Conservation (phyloP, 2,888 invertebrate genomes). For the Drosophila acutilabella region DNA sequence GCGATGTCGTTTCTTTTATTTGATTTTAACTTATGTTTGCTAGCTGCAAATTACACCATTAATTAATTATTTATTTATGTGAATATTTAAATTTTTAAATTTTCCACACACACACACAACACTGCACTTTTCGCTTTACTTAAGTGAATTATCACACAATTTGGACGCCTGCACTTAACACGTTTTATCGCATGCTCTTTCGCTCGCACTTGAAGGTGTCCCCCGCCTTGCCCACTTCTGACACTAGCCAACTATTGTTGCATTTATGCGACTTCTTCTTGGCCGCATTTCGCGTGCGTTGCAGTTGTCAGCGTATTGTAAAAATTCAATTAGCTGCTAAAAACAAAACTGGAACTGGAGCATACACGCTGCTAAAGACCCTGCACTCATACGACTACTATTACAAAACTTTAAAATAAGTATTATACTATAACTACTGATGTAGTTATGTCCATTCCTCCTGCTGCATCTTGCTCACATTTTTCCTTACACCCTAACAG, state of each 20-base stretch:
- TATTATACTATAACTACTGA: too few relatives aligned
- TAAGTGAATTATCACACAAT: constrained; percentile 61
- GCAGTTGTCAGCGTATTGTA: constrained; percentile 52
- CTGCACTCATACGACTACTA: too few relatives aligned
- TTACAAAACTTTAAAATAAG: too few relatives aligned
- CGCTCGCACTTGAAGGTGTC: constrained; percentile 25
- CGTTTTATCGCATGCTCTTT: constrained; percentile 63
- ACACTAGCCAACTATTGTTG: constrained; percentile 27
- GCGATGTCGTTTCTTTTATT: constrained; percentile 40
- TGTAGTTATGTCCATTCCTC: too few relatives aligned
- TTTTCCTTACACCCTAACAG: too few relatives aligned
- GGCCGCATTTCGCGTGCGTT: constrained; percentile 66
- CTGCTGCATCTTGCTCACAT: too few relatives aligned
- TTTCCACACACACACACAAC: constrained; percentile 5
- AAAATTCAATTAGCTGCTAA: constrained; percentile 71
- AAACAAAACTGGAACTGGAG: too few relatives aligned
- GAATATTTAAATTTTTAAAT: constrained; percentile 33
- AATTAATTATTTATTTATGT: too few relatives aligned
- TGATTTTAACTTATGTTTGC: constrained; percentile 48
- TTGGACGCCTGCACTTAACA: constrained; percentile 65
- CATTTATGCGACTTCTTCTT: constrained; percentile 75
- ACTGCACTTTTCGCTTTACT: constrained; percentile 34
- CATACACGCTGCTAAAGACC: too few relatives aligned
- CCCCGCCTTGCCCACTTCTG: not conserved
- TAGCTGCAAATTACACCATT: constrained; percentile 34